phyloP scores from a whole-genome alignment of 2,797 vertebrate genomes.

The Vespertilio murinus region DNA sequence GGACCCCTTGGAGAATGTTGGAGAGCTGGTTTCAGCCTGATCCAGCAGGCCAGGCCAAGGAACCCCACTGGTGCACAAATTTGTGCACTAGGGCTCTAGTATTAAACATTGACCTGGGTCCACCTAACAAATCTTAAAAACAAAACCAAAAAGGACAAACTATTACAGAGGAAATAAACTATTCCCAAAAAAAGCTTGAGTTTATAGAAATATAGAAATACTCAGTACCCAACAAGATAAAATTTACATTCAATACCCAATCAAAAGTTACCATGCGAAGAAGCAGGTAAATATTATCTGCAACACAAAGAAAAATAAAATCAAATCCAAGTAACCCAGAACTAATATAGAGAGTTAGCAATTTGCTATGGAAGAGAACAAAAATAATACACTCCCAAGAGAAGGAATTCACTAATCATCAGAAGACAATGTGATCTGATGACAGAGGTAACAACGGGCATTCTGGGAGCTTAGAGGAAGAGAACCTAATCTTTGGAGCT shows the following conservation, averaged over 20 bases:
- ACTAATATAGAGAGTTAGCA: not conserved
- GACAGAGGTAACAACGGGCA: not conserved
- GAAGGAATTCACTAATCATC: not conserved
- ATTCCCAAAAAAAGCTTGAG: not conserved
- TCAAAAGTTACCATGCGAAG: conserved; percentile 8
- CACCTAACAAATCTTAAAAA: conserved; percentile 4
- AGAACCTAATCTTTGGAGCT: not conserved
- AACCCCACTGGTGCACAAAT: too few species aligned
- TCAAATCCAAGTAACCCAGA: not conserved
- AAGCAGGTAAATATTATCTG: not conserved
- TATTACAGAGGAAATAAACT: not conserved
- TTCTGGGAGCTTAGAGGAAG: not conserved
- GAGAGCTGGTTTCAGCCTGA: too few species aligned
- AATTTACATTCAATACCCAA: not conserved
- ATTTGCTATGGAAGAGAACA: not conserved
- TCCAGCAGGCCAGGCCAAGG: too few species aligned
- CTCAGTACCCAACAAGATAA: not conserved
- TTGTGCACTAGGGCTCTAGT: too few species aligned
- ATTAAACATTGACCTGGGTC: not conserved
- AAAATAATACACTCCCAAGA: not conserved
- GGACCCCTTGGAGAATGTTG: too few species aligned
- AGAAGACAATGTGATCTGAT: not conserved
- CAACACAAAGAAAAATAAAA: not conserved
- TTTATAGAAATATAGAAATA: conserved; percentile 28
- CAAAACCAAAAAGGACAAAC: not conserved